These are phyloP conservation scores for Alviniconcha strummeri DNA, from an alignment of 2,888 invertebrate species.

Conservation along the genomic window DNA sequence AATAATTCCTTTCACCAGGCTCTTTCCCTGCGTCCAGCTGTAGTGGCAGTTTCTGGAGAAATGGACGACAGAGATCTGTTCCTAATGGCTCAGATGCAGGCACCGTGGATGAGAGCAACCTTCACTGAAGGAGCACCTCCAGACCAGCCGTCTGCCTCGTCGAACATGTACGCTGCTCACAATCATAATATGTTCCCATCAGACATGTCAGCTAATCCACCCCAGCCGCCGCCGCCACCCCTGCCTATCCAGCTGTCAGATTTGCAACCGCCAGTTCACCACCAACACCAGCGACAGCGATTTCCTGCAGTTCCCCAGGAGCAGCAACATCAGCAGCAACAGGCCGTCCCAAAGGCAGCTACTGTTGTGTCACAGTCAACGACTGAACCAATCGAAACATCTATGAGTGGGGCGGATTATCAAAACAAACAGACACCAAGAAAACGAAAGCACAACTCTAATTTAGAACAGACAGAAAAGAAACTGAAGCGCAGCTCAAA, in stretches of 20 bases:
- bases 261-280: background rate
- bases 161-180: background rate
- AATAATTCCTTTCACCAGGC: background rate
- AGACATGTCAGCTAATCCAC: background rate
- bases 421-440: background rate
- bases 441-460: background rate
- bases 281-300: background rate
- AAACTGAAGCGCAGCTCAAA: background rate
- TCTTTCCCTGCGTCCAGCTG: background rate
- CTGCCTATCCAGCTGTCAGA: background rate
- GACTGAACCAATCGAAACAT: too few species aligned
- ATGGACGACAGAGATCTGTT: slow-evolving; percentile 21
- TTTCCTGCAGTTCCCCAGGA: background rate
- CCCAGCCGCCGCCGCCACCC: background rate
- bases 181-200: background rate
- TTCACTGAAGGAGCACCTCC: background rate
- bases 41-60: background rate
- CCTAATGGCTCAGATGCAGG: slow-evolving; percentile 2
- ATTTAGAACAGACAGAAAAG: background rate
- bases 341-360: too few species aligned
- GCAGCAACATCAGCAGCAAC: background rate
- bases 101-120: background rate
- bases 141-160: background rate
- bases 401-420: too few species aligned
- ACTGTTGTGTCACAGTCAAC: too few species aligned